Evolutionary conservation across 2,797 vertebrate species (phyloP).

Genomic region (Microcaecilia unicolor): DNA sequence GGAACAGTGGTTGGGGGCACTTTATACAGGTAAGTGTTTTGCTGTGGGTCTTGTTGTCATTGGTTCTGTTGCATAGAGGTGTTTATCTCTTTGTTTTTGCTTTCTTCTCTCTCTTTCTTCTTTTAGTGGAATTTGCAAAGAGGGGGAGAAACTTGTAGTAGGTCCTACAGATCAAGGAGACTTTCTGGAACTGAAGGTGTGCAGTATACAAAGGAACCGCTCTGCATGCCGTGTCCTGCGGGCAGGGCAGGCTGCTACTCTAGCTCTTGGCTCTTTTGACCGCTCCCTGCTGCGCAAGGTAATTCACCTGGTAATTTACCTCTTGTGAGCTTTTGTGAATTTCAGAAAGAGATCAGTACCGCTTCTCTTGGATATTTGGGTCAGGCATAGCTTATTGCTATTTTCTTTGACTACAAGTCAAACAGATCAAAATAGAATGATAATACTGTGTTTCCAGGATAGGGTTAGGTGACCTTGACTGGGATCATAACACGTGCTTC

Average conservation of each 20-base stretch:
- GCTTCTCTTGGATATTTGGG: no score
- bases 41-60: neutral
- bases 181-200: conserved; percentile 80
- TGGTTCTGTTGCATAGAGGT: no score
- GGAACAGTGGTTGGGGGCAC: conserved; percentile 97
- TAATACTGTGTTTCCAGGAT: no score
- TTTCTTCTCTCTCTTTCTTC: conserved; percentile 10
- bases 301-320: conserved; percentile 65
- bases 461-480: no score
- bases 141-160: conserved; percentile 87
- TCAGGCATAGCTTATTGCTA: no score
- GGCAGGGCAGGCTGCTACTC: conserved; percentile 89
- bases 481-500: no score
- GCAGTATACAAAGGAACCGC: conserved; percentile 95
- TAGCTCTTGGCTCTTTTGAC: conserved; percentile 86
- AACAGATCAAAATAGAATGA: no score
- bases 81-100: neutral
- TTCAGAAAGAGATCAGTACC: no score
- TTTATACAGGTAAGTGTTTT: conserved; percentile 78
- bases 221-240: conserved; percentile 85
- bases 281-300: conserved; percentile 91
- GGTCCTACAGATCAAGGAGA: conserved; percentile 83
- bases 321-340: neutral
- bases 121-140: conserved; percentile 89
- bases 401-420: no score